Base-by-base conservation (phyloP, 2,797 vertebrate genomes). In the Botia kubotai region DNA sequence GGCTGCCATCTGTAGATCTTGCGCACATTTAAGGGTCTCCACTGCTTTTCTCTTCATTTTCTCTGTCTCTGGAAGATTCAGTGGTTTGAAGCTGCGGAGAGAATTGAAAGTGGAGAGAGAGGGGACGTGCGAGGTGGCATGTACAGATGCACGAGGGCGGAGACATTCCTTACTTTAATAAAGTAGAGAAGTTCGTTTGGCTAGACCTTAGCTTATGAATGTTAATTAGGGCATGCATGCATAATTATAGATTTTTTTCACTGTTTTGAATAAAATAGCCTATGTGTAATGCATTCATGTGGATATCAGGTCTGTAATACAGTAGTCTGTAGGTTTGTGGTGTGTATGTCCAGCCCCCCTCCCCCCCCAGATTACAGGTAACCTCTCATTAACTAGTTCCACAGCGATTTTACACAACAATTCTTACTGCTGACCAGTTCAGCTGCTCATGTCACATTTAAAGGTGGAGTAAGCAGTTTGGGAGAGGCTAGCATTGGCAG, bases 1-100 rank as follows among this genome's bases (percentile, higher is more conserved):
- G 85, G 83, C 80, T 87, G 87, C 88, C 89, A 89, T 89, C 87
- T 90, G 89, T 78, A 84, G 81, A 75, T 81, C 87, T 87, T 57
- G 77, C 87, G 86, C 83, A 90, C 89, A 86, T 85, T 78, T 68
- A 68, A 6, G 16, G 12, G 74, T 77, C 85, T 68, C 70, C 76
- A 48, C 8, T 67, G 62, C 83, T 43, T 58, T 26, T 71, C 83
- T 73, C 26, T 85, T 87, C 62, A 82, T 48, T 57, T 36, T 75
- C 83, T 67, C 46, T 83, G 86, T 81, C 76, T 68, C 62, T 50
- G 60, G 13, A 53, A 77, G 66, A 65, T 60, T 55, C 52, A 80
- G 43, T 43, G 26, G n/a, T 72, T 72, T 53, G 6, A 26, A 4
- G 33, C 48, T 60, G 33, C 10, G 12, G 77, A 2, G 36, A 74